Conservation (phyloP, 2,888 invertebrate genomes). For the Nebria salina region DNA sequence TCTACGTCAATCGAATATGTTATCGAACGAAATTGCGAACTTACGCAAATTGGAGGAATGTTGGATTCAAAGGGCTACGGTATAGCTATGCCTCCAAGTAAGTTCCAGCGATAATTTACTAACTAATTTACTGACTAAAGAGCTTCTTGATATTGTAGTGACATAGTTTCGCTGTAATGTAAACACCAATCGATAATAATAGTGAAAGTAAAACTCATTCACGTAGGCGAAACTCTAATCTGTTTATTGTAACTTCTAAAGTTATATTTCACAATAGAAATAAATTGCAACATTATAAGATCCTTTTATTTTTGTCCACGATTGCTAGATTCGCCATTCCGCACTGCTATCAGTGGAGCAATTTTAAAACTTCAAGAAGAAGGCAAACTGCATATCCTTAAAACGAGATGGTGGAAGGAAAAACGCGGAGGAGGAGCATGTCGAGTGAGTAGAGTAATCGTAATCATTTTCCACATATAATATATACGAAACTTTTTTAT, state of each 20-base stretch:
- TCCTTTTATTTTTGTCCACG: not conserved
- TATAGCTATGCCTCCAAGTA: constrained; percentile 92
- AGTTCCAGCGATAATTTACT: constrained; percentile 55
- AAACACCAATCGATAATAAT: no score
- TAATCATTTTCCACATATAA: not conserved
- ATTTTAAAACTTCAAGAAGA: constrained; percentile 96
- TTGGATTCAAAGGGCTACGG: constrained; percentile 96
- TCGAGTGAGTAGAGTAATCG: constrained; percentile 68
- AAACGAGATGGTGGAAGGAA: constrained; percentile 98
- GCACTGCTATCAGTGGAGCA: constrained; percentile 92
- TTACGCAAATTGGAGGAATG: constrained; percentile 91
- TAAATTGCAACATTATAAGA: not conserved
- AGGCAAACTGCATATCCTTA: constrained; percentile 90
- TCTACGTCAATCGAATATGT: constrained; percentile 96
- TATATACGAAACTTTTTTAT: constrained; percentile 15
- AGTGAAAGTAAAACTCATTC: no score
- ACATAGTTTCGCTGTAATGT: not conserved
- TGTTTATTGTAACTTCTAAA: not conserved
- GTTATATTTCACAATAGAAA: not conserved
- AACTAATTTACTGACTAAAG: not conserved
- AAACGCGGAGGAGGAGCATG: constrained; percentile 89
- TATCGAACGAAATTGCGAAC: constrained; percentile 88
- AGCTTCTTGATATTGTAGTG: not conserved
- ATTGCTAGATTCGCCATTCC: constrained; percentile 86
- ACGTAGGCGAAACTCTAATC: not conserved